Evolutionary conservation across 2,113 vertebrate species (phyloP).

Genomic region (Hoplias malabaricus): DNA sequence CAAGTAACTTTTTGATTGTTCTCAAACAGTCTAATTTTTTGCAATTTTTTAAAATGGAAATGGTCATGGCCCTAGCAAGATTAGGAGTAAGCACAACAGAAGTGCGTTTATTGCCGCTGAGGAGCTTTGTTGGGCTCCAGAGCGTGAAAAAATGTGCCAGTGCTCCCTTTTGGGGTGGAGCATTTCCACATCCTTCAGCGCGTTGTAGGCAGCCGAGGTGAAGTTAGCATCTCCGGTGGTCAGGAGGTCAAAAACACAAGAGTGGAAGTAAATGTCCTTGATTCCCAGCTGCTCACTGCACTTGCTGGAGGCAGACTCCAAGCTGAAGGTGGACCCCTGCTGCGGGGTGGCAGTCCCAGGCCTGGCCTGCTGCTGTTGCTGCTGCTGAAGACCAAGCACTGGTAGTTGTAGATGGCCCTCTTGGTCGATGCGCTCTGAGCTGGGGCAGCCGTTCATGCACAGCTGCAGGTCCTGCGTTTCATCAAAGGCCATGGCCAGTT

Average conservation of each 20-base stretch:
- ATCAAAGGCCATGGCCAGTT: slow-evolving; percentile 83
- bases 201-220: slow-evolving; percentile 86
- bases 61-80: slow-evolving; percentile 46
- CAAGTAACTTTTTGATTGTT: slow-evolving; percentile 72
- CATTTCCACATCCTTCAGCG: slow-evolving; percentile 87
- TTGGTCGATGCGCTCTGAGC: slow-evolving; percentile 85
- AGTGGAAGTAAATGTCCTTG: slow-evolving; percentile 94
- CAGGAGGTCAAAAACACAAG: slow-evolving; percentile 93
- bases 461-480: slow-evolving; percentile 95
- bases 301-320: slow-evolving; percentile 80
- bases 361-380: slow-evolving; percentile 13
- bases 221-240: slow-evolving; percentile 96
- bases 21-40: slow-evolving; percentile 21
- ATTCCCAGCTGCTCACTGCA: slow-evolving; percentile 88
- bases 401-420: slow-evolving; percentile 75
- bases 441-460: slow-evolving; percentile 90
- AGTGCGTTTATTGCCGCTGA: slow-evolving; percentile 54
- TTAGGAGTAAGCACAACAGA: slow-evolving; percentile 65
- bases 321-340: slow-evolving; percentile 62
- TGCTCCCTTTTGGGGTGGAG: slow-evolving; percentile 85
- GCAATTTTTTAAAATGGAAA: slow-evolving; percentile 9
- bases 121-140: not conserved
- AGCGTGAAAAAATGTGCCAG: slow-evolving; percentile 89
- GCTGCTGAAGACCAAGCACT: slow-evolving; percentile 66
- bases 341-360: slow-evolving; percentile 48